Base-by-base conservation (phyloP, 1,140 invertebrate species). In the Antheraea pernyi region DNA sequence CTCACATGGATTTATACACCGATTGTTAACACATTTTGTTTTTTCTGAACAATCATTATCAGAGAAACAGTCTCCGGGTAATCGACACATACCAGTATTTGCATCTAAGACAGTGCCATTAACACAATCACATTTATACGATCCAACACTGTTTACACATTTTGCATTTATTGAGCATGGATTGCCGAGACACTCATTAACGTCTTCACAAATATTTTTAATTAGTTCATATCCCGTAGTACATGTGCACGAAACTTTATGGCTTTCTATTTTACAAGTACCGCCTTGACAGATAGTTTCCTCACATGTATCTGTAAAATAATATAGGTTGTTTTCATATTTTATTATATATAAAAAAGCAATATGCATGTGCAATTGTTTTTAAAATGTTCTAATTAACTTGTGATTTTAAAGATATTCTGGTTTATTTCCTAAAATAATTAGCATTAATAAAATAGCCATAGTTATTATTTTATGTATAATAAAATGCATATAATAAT, bases 61-160 rank as follows among this genome's bases (percentile, higher is more conserved):
- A 0, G 95, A 94, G 67, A 96, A 94, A 80, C 97, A 98, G 81
- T 97, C 96, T 46, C 96, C 97, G 0, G 97, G 95, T 80, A 94
- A 94, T 71, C 95, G 94, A 78, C 97, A 97, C 30, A 95, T 96
- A 7, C 83, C 86, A 71, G 75, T 89, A 59, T 69, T 84, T 10
- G 96, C 94, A 92, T 98, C 97, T 18, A 97, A 96, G 16, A 98
- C 94, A n/a, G 97, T 93, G 63, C 97, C 96, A 77, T 96, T 94
- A 0, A 95, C 94, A 80, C 97, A 98, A 39, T 92, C 89, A 75
- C 97, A 98, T 16, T 85, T 88, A 81, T 94, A 98, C 9, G 95
- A 95, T 58, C 97, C 97, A 4, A 94, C 94, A 13, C 93, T 95
- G 79, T 98, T 98, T 75, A 95, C 91, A 82, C 97, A 98, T 60